A percentile compares a stretch with the other conserved stretches of the same genome.
Conservation (phyloP, 92 coral and sea anemone species). For the Hydrozoanthus gracilis region DNA sequence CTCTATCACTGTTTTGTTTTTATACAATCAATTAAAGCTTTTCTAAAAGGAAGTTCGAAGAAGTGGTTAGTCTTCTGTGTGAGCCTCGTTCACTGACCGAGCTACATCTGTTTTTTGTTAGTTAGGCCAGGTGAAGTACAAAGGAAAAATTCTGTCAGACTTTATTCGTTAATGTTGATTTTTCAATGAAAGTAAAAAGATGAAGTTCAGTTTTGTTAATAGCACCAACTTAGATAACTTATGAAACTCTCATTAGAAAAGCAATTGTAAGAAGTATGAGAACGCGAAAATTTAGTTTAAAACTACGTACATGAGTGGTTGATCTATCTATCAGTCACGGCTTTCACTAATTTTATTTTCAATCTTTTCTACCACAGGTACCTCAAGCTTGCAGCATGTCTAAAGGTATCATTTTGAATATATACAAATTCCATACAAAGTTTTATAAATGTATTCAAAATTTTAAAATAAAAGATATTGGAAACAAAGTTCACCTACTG, state of each 20-base stretch:
- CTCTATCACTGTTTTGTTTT: background rate
- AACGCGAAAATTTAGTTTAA: background rate
- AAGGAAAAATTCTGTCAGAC: too few relatives aligned
- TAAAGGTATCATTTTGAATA: background rate
- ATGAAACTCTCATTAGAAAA: background rate
- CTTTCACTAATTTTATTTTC: background rate
- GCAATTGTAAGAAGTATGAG: background rate
- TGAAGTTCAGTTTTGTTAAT: background rate
- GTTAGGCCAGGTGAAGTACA: background rate
- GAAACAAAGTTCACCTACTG: background rate
- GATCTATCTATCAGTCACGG: background rate
- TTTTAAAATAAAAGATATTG: too few relatives aligned
- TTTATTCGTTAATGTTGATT: background rate
- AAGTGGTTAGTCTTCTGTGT: too few relatives aligned
- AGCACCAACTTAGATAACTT: background rate
- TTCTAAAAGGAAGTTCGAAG: too few relatives aligned
- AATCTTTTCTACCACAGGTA: background rate
- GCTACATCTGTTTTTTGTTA: background rate
- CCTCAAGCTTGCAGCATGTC: too few relatives aligned
- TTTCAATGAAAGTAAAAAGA: background rate
- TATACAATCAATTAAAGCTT: background rate
- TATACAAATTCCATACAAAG: background rate
- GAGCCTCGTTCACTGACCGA: too few relatives aligned
- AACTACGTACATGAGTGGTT: background rate
- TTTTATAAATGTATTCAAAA: too few relatives aligned